Percentiles rank a stretch among this genome's conserved stretches.
Evolutionary conservation across 1,140 invertebrate species (phyloP).

Genomic region (Drosophila arawakana): DNA sequence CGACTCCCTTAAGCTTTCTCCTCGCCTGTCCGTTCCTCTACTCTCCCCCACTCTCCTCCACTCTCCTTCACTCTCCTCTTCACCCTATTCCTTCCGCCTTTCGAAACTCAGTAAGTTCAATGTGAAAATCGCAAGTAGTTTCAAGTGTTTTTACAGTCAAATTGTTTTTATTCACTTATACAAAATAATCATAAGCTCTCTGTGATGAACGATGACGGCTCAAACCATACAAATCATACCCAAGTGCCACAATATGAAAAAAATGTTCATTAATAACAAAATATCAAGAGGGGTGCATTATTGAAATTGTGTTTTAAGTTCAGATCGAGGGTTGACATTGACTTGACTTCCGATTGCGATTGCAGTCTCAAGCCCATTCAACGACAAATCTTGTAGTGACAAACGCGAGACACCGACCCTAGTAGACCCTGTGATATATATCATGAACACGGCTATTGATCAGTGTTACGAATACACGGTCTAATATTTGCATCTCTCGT

Average conservation of each 20-base stretch:
- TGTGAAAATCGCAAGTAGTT: constrained; percentile 72
- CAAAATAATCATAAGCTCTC: constrained; percentile 65
- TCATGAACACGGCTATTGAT: too few species aligned
- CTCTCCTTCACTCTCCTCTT: too few species aligned
- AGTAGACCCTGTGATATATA: too few species aligned
- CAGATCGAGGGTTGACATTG: constrained; percentile 54
- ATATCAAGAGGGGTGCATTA: constrained; percentile 44
- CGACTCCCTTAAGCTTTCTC: constrained; percentile 5
- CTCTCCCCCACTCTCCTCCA: too few species aligned
- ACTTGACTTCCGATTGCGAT: constrained; percentile 14
- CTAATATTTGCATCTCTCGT: too few species aligned
- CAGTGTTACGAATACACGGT: too few species aligned
- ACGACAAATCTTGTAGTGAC: too few species aligned
- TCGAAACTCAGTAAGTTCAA: constrained; percentile 27
- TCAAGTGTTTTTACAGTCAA: constrained; percentile 82
- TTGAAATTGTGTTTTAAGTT: too few species aligned
- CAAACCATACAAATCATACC: neutral
- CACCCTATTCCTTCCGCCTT: too few species aligned
- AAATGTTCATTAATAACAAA: constrained; percentile 59
- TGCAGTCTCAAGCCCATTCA: neutral
- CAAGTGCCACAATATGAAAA: constrained; percentile 31
- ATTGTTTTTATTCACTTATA: constrained; percentile 81
- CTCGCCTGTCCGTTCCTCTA: too few species aligned
- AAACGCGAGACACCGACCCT: too few species aligned
- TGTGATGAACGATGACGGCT: constrained; percentile 30